Evolutionary conservation across 2,888 invertebrate genomes (phyloP).

Genomic region (Chromoteleia sp.): DNA sequence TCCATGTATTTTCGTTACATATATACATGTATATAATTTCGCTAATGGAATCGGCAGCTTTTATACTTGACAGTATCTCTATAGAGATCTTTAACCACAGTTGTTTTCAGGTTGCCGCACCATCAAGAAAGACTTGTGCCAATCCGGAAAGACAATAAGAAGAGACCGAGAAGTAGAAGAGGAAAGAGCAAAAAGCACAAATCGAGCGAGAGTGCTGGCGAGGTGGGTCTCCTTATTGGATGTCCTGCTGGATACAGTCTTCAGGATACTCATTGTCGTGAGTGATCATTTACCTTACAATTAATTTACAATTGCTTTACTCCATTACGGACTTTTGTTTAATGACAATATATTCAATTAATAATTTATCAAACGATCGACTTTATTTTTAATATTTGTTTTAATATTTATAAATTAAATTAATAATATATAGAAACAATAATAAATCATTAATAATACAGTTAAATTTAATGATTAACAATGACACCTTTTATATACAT

Average conservation of each 20-base stretch:
- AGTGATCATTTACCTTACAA: slow-evolving; percentile 64
- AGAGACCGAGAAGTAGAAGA: slow-evolving; percentile 67
- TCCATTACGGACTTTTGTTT: slow-evolving; percentile 8
- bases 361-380: too few relatives aligned
- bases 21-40: slow-evolving; percentile 50
- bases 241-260: slow-evolving; percentile 80
- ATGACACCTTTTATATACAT: too few relatives aligned
- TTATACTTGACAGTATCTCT: slow-evolving; percentile 74
- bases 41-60: slow-evolving; percentile 63
- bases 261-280: slow-evolving; percentile 77
- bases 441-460: too few relatives aligned
- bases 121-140: slow-evolving; percentile 76
- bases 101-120: slow-evolving; percentile 79
- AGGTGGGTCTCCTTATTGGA: slow-evolving; percentile 77
- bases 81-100: slow-evolving; percentile 80
- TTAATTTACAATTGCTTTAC: slow-evolving; percentile 34
- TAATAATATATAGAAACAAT: too few relatives aligned
- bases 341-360: not conserved
- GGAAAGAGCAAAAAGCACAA: slow-evolving; percentile 67
- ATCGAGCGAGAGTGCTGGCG: slow-evolving; percentile 68
- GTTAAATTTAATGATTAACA: too few relatives aligned
- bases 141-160: slow-evolving; percentile 65
- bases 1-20: slow-evolving; percentile 11
- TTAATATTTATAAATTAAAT: too few relatives aligned
- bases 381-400: too few relatives aligned